Conservation (phyloP, 2,888 invertebrate genomes). For the Cantharis rufa region DNA sequence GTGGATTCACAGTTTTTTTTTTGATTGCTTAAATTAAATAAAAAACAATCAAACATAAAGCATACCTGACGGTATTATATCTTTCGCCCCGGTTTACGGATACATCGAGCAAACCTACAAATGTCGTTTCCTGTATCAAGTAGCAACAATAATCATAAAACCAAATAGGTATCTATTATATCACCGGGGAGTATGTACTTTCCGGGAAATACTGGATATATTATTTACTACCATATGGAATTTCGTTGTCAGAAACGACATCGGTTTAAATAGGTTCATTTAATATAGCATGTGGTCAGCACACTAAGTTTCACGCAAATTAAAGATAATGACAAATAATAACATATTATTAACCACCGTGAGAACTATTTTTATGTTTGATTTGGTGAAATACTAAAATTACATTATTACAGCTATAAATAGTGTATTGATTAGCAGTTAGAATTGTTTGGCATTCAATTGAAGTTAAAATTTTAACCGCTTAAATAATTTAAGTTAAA, state of each 20-base stretch:
- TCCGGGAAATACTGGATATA: constrained; percentile 42
- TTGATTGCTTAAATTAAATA: background rate
- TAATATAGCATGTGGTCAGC: constrained; percentile 15
- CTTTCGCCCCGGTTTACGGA: background rate
- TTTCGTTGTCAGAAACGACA: background rate
- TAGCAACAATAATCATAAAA: constrained; percentile 44
- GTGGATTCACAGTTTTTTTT: background rate
- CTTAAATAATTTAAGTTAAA: background rate
- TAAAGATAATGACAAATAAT: constrained; percentile 15
- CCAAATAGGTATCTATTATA: constrained; percentile 46
- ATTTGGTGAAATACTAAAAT: constrained; percentile 9
- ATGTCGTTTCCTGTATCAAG: constrained; percentile 46
- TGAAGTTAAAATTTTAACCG: background rate
- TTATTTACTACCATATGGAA: constrained; percentile 31
- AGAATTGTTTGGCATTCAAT: background rate
- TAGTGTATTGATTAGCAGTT: background rate
- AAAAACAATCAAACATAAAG: background rate
- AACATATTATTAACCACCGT: constrained; percentile 5
- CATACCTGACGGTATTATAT: background rate
- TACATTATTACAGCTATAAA: background rate
- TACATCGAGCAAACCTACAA: constrained; percentile 31
- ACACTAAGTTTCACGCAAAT: constrained; percentile 14
- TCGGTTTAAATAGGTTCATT: background rate
- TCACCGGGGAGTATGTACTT: constrained; percentile 28
- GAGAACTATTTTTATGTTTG: constrained; percentile 8